Evolutionary conservation across 2,797 vertebrate species (phyloP).

Genomic region (Pteronotus mesoamericanus): DNA sequence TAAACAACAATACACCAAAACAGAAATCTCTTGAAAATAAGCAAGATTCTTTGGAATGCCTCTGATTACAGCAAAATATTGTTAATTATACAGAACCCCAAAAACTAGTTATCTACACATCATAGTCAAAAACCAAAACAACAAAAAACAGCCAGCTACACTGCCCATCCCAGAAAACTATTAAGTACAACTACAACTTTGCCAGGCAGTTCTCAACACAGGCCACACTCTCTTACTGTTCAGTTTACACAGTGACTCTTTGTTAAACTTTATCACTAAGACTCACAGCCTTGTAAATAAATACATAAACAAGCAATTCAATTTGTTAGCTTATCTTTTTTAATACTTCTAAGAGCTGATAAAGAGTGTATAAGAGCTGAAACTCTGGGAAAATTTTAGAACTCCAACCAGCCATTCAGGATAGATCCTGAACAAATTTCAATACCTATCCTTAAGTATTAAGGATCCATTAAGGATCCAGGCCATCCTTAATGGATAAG

Average conservation of each 20-base stretch:
- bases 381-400: neutral
- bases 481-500: neutral
- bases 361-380: neutral
- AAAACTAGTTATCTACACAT: neutral
- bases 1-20: constrained; percentile 31
- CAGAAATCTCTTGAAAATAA: neutral
- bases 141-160: neutral
- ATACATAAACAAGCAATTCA: constrained; percentile 41
- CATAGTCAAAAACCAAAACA: neutral
- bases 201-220: neutral
- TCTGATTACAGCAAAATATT: constrained; percentile 9
- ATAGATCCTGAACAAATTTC: neutral
- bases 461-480: too few species aligned
- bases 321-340: constrained; percentile 38
- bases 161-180: neutral
- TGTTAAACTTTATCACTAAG: constrained; percentile 36
- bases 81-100: constrained; percentile 1
- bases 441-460: constrained; percentile 4
- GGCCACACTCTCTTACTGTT: constrained; percentile 9
- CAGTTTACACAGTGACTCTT: constrained; percentile 32
- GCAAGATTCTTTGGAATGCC: constrained; percentile 10
- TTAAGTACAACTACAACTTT: neutral
- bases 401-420: neutral
- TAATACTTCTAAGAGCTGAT: constrained; percentile 37
- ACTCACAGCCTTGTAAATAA: constrained; percentile 27